phyloP scores from a whole-genome alignment of 2,113 vertebrate genomes.

The Crotophaga sulcirostris region DNA sequence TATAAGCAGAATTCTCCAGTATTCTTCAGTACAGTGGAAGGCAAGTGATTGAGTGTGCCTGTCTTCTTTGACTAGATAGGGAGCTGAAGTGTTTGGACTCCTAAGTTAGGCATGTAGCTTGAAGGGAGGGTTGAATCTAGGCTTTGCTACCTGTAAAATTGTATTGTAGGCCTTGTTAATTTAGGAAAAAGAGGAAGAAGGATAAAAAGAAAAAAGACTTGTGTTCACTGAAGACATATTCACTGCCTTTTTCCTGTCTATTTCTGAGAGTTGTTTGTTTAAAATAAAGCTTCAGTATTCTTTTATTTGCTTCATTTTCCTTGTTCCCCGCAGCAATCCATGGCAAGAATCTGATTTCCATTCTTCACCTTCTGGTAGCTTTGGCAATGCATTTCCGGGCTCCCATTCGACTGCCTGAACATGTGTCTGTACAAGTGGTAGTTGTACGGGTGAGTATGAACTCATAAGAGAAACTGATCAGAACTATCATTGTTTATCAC shows the following conservation, averaged over 20 bases:
- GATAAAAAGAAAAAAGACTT: not conserved
- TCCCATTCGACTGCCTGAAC: constrained; percentile 91
- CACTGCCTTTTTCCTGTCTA: not conserved
- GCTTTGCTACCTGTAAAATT: not conserved
- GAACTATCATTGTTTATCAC: not conserved
- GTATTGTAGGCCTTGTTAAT: not conserved
- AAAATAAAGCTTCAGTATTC: not conserved
- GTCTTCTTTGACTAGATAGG: not conserved
- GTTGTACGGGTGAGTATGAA: constrained; percentile 85
- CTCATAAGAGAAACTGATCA: fast-evolving
- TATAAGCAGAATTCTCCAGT: not conserved
- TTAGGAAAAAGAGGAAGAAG: not conserved
- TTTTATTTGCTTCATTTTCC: not conserved
- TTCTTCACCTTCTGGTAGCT: constrained; percentile 89
- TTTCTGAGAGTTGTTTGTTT: not conserved
- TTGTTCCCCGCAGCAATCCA: constrained; percentile 83
- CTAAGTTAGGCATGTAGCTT: not conserved
- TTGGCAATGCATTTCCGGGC: constrained; percentile 92
- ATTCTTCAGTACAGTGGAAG: not conserved
- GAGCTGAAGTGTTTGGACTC: not conserved
- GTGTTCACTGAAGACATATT: not conserved
- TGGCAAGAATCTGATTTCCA: constrained; percentile 91
- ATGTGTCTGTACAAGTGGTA: constrained; percentile 90
- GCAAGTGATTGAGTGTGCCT: not conserved
- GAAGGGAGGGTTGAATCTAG: not conserved